Conservation (phyloP, 2,888 invertebrate genomes). For the Gastrophysa polygoni region DNA sequence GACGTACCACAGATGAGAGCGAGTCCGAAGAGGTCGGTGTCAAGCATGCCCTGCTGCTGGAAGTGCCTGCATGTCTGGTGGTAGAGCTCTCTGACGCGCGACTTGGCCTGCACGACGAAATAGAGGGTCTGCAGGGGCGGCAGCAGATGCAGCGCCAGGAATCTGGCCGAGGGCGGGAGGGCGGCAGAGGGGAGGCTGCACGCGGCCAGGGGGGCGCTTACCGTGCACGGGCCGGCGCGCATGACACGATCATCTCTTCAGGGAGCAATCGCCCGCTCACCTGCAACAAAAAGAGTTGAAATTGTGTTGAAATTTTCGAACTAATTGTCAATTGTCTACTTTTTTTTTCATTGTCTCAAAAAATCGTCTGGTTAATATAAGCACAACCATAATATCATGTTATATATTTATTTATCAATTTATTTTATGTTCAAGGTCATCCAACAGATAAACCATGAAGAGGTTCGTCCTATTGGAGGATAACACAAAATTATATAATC, state of each 20-base stretch:
- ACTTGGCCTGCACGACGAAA: conserved; percentile 75
- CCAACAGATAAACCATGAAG: too few relatives aligned
- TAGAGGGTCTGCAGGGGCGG: conserved; percentile 65
- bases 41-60: conserved; percentile 81
- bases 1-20: conserved; percentile 86
- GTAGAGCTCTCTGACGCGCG: conserved; percentile 83
- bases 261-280: conserved; percentile 50
- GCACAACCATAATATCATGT: too few relatives aligned
- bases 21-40: conserved; percentile 85
- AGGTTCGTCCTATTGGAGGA: too few relatives aligned
- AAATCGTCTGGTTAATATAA: too few relatives aligned
- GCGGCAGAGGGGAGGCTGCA: conserved; percentile 65
- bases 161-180: conserved; percentile 69
- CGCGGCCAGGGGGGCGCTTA: conserved; percentile 81
- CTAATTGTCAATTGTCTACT: conserved; percentile 5
- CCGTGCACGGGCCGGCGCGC: conserved; percentile 73
- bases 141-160: conserved; percentile 70
- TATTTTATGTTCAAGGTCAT: too few relatives aligned
- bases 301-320: too few relatives aligned
- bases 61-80: conserved; percentile 80
- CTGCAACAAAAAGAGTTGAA: conserved; percentile 43
- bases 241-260: conserved; percentile 61
- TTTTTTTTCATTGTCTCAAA: too few relatives aligned
- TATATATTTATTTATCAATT: too few relatives aligned
- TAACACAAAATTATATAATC: too few relatives aligned